These are phyloP conservation scores for Drosophila tristis DNA, from an alignment of 1,140 invertebrate genomes.

Conservation along the genomic window DNA sequence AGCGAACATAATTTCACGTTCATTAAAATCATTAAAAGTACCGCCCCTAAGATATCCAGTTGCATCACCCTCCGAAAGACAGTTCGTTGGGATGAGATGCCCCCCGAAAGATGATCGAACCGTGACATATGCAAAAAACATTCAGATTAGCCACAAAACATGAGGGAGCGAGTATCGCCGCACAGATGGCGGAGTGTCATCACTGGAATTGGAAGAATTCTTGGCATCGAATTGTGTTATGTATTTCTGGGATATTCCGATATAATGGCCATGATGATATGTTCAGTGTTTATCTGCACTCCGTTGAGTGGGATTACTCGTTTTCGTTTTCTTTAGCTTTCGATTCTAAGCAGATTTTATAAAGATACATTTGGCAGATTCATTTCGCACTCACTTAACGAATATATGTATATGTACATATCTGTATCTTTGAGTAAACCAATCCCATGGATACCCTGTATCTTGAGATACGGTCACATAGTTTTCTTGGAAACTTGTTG, in stretches of 20 bases:
- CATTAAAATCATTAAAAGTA: slow-evolving; percentile 48
- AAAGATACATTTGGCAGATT: neutral
- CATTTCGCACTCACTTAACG: neutral
- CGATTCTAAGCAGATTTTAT: too few relatives aligned
- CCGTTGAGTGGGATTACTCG: too few relatives aligned
- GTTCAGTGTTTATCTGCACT: too few relatives aligned
- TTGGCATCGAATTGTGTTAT: too few relatives aligned
- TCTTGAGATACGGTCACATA: slow-evolving; percentile 8
- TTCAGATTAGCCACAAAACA: neutral
- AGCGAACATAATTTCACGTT: slow-evolving; percentile 74
- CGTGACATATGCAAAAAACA: slow-evolving; percentile 56
- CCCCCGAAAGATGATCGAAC: slow-evolving; percentile 17
- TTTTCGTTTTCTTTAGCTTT: too few relatives aligned
- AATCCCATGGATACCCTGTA: slow-evolving; percentile 3
- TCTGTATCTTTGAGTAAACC: neutral
- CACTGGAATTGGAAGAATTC: neutral
- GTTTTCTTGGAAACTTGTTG: neutral
- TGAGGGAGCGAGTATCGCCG: too few relatives aligned
- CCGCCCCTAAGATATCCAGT: neutral
- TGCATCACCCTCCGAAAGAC: neutral
- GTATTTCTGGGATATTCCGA: too few relatives aligned
- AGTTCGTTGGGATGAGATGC: slow-evolving; percentile 16
- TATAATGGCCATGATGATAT: too few relatives aligned
- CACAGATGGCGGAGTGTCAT: neutral
- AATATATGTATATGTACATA: neutral